Conservation (phyloP, 1,140 invertebrate species). For the Diabrotica virgifera region DNA sequence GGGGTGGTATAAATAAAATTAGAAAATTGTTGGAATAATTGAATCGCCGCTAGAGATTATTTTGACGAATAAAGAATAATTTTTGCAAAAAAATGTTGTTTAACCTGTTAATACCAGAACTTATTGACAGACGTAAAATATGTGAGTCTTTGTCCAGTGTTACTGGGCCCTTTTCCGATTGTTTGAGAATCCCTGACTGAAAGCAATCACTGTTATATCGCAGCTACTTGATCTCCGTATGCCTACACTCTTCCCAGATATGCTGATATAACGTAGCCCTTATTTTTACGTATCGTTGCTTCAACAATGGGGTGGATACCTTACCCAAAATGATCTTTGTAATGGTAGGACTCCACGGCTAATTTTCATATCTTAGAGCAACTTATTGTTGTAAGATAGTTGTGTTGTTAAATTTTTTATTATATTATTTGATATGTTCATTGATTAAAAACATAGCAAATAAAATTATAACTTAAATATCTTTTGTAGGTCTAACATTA, state of each 20-base stretch:
- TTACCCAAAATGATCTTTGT: conserved; percentile 9
- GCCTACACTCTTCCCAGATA: neutral
- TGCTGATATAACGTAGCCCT: neutral
- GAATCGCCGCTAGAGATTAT: neutral
- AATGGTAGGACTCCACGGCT: neutral
- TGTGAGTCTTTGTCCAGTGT: no score
- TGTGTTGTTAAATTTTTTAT: no score
- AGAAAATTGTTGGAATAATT: neutral
- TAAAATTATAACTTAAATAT: no score
- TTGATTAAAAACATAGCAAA: no score
- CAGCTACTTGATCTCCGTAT: neutral
- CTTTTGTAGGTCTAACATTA: no score
- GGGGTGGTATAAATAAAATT: neutral
- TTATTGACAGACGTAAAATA: no score
- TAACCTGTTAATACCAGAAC: neutral
- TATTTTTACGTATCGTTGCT: neutral
- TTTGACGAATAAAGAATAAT: neutral
- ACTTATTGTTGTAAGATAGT: no score
- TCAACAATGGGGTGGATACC: neutral
- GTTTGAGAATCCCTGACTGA: neutral
- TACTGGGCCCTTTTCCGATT: neutral
- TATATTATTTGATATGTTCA: no score
- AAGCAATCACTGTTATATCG: conserved; percentile 1
- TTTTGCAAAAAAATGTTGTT: neutral
- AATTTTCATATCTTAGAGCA: no score